phyloP scores from a whole-genome alignment of 2,113 vertebrate species.

The Neopipo cinnamomea region DNA sequence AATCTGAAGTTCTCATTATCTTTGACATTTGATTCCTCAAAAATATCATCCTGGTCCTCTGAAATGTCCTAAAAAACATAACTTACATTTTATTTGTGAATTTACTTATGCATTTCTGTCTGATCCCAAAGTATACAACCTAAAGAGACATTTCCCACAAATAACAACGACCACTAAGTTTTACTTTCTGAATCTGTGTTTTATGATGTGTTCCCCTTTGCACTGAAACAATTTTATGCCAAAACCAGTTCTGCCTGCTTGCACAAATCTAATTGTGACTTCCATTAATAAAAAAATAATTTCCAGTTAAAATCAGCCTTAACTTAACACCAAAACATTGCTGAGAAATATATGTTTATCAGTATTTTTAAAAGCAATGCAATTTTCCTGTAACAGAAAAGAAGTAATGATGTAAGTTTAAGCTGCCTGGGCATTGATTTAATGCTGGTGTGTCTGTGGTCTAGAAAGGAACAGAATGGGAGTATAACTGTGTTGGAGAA shows the following conservation, averaged over 20 bases:
- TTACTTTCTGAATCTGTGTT: neutral
- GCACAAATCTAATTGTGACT: neutral
- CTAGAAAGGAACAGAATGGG: neutral
- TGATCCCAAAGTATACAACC: neutral
- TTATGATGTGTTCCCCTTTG: neutral
- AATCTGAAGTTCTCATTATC: neutral
- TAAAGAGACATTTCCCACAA: neutral
- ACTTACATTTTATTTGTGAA: neutral
- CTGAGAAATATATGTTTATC: neutral
- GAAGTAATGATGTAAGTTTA: neutral
- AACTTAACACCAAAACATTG: neutral
- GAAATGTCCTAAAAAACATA: constrained; percentile 30
- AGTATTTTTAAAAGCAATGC: neutral
- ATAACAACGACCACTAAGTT: neutral
- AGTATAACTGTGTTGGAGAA: neutral
- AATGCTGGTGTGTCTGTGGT: neutral
- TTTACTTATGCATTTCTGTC: neutral
- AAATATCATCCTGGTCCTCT: neutral
- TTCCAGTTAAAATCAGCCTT: neutral
- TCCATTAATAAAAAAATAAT: neutral
- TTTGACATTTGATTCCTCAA: neutral
- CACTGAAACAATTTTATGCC: neutral
- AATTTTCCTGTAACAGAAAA: neutral
- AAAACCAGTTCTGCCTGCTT: neutral
- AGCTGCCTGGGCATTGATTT: neutral